Percentiles rank a stretch among this genome's conserved stretches.
Evolutionary conservation across 2,888 invertebrate genomes (phyloP).

Genomic region (Halictus quadricinctus): DNA sequence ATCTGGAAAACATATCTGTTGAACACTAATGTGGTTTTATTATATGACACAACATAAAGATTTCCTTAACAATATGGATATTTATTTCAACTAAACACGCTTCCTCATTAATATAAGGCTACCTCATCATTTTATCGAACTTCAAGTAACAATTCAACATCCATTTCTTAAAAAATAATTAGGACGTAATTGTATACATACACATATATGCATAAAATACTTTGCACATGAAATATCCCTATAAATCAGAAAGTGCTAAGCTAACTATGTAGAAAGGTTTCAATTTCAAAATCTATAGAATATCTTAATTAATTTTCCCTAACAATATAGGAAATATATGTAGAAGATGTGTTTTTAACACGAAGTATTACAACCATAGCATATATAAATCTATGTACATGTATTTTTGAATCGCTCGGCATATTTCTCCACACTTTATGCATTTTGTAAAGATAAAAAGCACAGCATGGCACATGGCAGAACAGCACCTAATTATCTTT

Average conservation of each 20-base stretch:
- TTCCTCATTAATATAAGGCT: slow-evolving; percentile 14
- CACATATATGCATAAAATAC: slow-evolving; percentile 12
- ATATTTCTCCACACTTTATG: slow-evolving; percentile 20
- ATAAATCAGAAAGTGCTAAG: slow-evolving; percentile 25
- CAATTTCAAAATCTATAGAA: slow-evolving; percentile 8
- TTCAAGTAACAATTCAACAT: slow-evolving; percentile 8
- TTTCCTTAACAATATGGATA: neutral
- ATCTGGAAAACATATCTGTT: neutral
- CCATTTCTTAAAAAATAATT: slow-evolving; percentile 14
- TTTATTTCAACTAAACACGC: neutral
- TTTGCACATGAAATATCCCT: slow-evolving; percentile 31
- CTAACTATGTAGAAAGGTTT: slow-evolving; percentile 15
- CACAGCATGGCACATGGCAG: slow-evolving; percentile 64
- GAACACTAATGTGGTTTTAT: neutral
- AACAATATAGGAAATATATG: slow-evolving; percentile 10
- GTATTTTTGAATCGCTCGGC: slow-evolving; percentile 18
- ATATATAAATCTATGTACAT: slow-evolving; percentile 17
- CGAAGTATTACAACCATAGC: neutral
- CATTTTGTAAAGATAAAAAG: slow-evolving; percentile 38
- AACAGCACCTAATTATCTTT: slow-evolving; percentile 56
- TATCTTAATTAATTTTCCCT: slow-evolving; percentile 25
- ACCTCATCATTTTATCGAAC: slow-evolving; percentile 1
- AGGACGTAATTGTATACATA: slow-evolving; percentile 12
- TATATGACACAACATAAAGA: neutral
- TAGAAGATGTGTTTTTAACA: slow-evolving; percentile 10